Base-by-base conservation (phyloP, 2,797 vertebrate genomes). In the Otolemur crassicaudatus region DNA sequence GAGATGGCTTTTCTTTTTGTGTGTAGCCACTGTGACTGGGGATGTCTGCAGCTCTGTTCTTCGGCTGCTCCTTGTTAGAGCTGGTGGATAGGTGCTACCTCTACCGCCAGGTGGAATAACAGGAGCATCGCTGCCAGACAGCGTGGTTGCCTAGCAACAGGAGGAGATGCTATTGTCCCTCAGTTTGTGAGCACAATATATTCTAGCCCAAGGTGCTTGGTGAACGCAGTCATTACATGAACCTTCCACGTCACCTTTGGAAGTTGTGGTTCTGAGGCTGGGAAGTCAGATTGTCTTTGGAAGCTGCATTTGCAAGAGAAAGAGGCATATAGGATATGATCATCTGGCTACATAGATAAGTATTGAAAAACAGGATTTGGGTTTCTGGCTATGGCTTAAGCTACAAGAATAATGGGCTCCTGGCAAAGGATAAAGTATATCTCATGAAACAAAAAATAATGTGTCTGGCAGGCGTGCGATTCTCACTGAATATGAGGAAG, bases 121-220 rank as follows among this genome's bases (percentile, higher is more conserved):
- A 88, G 92, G 34, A 89, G 61, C 27, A 7, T 23, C 75, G 76
- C 92, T 94, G 67, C 60, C 70, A 95, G 82, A 58, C 60, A 84
- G 60, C 72, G 34, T 46, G 31, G 95, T 97, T 97, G 75, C 97
- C 83, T 95, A 82, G 96, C 96, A 97, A 98, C 93, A 95, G 65
- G 75, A 94, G 46, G 70, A 81, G 56, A 67, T 76, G 79, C 85
- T 80, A 34, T 22, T 86, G 37, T 56, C 73, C 77, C 31, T 97
- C 87, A 67, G 2, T n/a, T 29, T 96, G 25, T 88, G 67, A 77
- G 34, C 70, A 69, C 40, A 61, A 6, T 87, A 31, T 58, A 90
- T 75, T 72, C 73, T 86, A 87, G 80, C 56, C 83, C 70, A 84
- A 91, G 73, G 53, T 90, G 20, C 75, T 69, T 72, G 61, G 58